Percentiles rank a stretch among this genome's conserved stretches.
phyloP scores from a whole-genome alignment of 2,797 vertebrate genomes.

The Adrianichthys oophorus region DNA sequence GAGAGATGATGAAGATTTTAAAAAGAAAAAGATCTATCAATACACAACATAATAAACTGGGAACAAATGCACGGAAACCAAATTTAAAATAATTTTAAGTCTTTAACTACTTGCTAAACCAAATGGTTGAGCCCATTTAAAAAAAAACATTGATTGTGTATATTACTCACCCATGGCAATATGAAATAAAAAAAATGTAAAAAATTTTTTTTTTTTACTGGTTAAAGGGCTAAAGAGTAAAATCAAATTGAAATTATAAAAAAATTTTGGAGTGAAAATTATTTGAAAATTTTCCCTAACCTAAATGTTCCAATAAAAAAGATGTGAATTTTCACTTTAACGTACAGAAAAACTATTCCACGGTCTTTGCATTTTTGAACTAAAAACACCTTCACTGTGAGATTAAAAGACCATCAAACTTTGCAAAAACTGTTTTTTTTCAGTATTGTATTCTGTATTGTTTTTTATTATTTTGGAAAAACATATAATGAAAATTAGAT shows the following conservation, averaged over 20 bases:
- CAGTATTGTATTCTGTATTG: not conserved
- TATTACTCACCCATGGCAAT: not conserved
- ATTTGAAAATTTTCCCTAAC: too few species aligned
- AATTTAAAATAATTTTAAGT: too few species aligned
- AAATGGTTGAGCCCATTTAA: not conserved
- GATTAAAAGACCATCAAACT: not conserved
- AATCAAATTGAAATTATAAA: not conserved
- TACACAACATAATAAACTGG: too few species aligned
- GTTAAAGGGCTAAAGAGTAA: not conserved
- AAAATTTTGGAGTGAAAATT: not conserved
- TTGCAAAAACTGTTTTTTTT: not conserved
- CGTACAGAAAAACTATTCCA: not conserved
- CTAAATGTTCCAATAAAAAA: too few species aligned
- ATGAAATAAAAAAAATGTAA: not conserved
- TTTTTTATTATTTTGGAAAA: too few species aligned
- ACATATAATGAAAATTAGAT: too few species aligned
- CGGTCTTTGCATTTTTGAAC: not conserved
- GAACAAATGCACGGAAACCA: too few species aligned
- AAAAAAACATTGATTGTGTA: not conserved
- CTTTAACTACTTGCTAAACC: too few species aligned
- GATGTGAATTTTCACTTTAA: not conserved
- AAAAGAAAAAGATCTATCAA: too few species aligned
- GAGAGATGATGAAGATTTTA: too few species aligned
- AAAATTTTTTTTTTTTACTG: not conserved
- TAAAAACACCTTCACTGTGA: not conserved